Evolutionary conservation across 1,140 invertebrate genomes (phyloP).

Genomic region (Lysiphlebus fabarum): DNA sequence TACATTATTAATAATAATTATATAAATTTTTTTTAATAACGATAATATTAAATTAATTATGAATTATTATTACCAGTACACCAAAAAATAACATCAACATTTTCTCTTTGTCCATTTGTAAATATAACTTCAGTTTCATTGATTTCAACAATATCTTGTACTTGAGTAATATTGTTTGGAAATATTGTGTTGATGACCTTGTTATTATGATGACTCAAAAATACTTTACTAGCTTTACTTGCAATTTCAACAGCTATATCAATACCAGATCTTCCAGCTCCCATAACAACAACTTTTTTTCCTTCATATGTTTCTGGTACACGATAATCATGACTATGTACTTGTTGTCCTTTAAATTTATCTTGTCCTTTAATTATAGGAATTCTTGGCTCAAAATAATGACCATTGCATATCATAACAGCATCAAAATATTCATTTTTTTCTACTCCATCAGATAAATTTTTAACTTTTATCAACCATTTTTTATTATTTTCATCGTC

Average conservation of each 20-base stretch:
- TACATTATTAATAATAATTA: constrained; percentile 26
- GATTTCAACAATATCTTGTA: constrained; percentile 27
- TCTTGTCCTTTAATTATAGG: constrained; percentile 59
- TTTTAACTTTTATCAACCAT: constrained; percentile 49
- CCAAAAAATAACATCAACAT: constrained; percentile 23
- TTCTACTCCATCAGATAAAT: constrained; percentile 43
- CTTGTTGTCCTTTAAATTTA: constrained; percentile 59
- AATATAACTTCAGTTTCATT: constrained; percentile 30
- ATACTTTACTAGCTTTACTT: constrained; percentile 51
- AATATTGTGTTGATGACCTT: constrained; percentile 27
- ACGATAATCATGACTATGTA: constrained; percentile 71
- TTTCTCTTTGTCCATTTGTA: constrained; percentile 36
- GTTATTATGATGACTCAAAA: constrained; percentile 45
- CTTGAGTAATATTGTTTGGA: not conserved
- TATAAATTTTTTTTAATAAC: constrained; percentile 29
- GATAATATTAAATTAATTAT: too few relatives aligned
- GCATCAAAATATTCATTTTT: constrained; percentile 55
- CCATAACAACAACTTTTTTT: constrained; percentile 65
- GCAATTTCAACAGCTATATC: constrained; percentile 66
- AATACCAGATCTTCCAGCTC: constrained; percentile 65
- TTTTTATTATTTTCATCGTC: constrained; percentile 34
- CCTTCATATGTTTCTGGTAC: constrained; percentile 56
- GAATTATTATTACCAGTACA: too few relatives aligned
- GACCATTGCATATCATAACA: constrained; percentile 66
- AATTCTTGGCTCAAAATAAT: constrained; percentile 63